A percentile compares a stretch with the other conserved stretches of the same genome.
phyloP scores from a whole-genome alignment of 1,140 invertebrate species.

The Diploscapter pachys region DNA sequence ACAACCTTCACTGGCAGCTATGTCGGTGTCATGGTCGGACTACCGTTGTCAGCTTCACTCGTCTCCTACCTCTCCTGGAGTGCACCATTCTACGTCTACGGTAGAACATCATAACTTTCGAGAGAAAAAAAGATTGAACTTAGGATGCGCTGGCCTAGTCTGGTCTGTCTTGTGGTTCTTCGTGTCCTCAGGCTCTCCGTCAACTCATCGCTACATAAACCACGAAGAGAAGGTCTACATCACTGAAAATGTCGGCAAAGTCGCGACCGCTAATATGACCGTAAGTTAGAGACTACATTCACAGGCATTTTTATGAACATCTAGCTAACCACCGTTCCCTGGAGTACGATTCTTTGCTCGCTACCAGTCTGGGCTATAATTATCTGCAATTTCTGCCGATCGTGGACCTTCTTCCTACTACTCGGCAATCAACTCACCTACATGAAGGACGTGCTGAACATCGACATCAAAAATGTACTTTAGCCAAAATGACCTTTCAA shows the following conservation, averaged over 20 bases:
- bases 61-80: slow-evolving; percentile 76
- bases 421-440: slow-evolving; percentile 78
- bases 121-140: slow-evolving; percentile 13
- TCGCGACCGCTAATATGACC: slow-evolving; percentile 33
- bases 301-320: slow-evolving; percentile 49
- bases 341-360: slow-evolving; percentile 85
- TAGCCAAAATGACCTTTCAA: slow-evolving; percentile 1
- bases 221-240: slow-evolving; percentile 87
- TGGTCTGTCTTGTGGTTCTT: slow-evolving; percentile 86
- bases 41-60: slow-evolving; percentile 69
- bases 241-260: slow-evolving; percentile 81
- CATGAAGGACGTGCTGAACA: slow-evolving; percentile 41
- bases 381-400: slow-evolving; percentile 95
- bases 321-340: slow-evolving; percentile 82
- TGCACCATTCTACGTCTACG: slow-evolving; percentile 94
- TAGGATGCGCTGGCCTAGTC: slow-evolving; percentile 61
- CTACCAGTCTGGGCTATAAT: slow-evolving; percentile 96
- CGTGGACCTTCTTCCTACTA: slow-evolving; percentile 96
- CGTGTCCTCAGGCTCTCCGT: slow-evolving; percentile 84
- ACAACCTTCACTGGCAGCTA: slow-evolving; percentile 82
- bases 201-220: slow-evolving; percentile 84
- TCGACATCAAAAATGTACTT: slow-evolving; percentile 38
- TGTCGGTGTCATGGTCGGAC: slow-evolving; percentile 83
- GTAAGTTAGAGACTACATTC: slow-evolving; percentile 4
- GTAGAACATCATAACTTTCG: slow-evolving; percentile 60